These are phyloP conservation scores for Drepanosiphum platanoidis DNA, from an alignment of 2,888 invertebrate species.

Conservation along the genomic window DNA sequence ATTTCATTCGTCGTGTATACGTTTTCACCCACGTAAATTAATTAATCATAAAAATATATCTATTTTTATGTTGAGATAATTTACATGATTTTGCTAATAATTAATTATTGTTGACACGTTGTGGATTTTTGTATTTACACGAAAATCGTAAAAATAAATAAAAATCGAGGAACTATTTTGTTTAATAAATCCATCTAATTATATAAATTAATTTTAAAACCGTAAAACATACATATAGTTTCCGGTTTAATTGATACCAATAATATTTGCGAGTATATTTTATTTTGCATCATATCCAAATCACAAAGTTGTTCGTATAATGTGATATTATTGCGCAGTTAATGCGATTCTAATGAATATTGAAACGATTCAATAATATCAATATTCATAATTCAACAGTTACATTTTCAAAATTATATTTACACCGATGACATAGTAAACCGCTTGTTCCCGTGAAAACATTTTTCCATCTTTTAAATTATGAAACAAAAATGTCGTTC, in stretches of 20 bases:
- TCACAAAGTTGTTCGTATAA: not conserved
- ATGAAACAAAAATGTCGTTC: no score
- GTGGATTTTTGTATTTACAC: no score
- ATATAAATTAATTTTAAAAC: no score
- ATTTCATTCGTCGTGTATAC: not conserved
- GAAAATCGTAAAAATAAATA: no score
- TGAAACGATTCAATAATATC: constrained; percentile 11
- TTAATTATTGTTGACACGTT: no score
- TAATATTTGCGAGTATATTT: no score
- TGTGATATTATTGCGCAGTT: not conserved
- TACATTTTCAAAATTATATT: not conserved
- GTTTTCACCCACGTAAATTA: not conserved
- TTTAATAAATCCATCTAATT: no score
- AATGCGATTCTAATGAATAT: constrained; percentile 13
- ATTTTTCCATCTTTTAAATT: not conserved
- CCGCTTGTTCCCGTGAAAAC: not conserved
- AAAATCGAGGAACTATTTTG: no score
- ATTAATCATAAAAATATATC: not conserved
- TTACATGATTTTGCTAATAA: not conserved
- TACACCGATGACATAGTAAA: not conserved
- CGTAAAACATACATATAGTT: no score
- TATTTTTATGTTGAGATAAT: not conserved
- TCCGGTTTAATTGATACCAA: no score
- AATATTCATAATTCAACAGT: not conserved
- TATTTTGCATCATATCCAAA: no score